phyloP scores from a whole-genome alignment of 2,797 vertebrate genomes.

The Sebastes aleutianus region DNA sequence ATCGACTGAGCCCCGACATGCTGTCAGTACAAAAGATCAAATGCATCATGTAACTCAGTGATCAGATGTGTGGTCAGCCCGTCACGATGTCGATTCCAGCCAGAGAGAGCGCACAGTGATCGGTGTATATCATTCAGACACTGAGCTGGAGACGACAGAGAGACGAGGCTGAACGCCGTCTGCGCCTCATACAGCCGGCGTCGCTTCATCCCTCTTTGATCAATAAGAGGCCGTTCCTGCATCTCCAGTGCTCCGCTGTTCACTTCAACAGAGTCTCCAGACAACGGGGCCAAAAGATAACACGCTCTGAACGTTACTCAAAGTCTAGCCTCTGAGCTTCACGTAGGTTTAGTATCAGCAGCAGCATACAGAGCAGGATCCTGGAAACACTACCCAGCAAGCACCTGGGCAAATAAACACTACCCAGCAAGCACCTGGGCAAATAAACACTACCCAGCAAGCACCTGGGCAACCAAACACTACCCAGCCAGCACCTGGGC shows the following conservation, averaged over 20 bases:
- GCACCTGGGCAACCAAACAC: too few relatives aligned
- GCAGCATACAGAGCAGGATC: too few relatives aligned
- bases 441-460: background rate
- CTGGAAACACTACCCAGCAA: background rate
- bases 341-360: background rate
- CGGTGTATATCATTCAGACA: background rate
- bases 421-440: background rate
- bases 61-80: background rate
- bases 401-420: background rate
- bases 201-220: constrained; percentile 16
- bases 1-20: background rate
- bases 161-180: background rate
- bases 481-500: too few relatives aligned
- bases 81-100: background rate
- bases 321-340: background rate
- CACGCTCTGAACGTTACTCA: background rate
- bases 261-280: background rate
- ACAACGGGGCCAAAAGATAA: background rate
- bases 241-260: background rate
- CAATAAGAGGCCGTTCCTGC: background rate
- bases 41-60: background rate
- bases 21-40: background rate
- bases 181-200: background rate
- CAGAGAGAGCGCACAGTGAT: background rate
- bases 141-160: background rate